phyloP scores from a whole-genome alignment of 2,888 invertebrate genomes.

The Argyresthia goedartella region DNA sequence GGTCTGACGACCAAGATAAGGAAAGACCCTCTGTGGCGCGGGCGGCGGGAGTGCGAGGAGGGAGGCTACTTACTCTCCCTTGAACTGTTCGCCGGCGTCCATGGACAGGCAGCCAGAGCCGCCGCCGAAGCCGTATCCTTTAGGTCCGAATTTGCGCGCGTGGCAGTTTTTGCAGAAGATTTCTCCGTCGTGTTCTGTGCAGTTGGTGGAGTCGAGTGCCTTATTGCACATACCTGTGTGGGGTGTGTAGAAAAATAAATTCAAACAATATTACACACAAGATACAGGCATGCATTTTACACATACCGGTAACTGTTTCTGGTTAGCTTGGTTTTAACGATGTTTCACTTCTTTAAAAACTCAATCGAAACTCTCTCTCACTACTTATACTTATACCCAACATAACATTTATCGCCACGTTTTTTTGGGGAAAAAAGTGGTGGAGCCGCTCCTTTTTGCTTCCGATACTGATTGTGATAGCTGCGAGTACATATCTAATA shows the following conservation, averaged over 20 bases:
- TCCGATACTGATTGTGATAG: too few relatives aligned
- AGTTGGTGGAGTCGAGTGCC: slow-evolving; percentile 98
- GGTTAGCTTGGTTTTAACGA: too few relatives aligned
- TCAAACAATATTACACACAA: too few relatives aligned
- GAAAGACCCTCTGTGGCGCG: slow-evolving; percentile 70
- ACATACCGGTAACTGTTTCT: too few relatives aligned
- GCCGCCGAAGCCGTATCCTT: slow-evolving; percentile 98
- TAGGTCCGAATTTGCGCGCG: slow-evolving; percentile 97
- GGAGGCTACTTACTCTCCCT: slow-evolving; percentile 80
- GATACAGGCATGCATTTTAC: too few relatives aligned
- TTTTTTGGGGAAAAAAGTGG: too few relatives aligned
- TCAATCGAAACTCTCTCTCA: too few relatives aligned
- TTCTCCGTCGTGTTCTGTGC: slow-evolving; percentile 96
- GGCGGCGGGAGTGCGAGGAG: slow-evolving; percentile 57
- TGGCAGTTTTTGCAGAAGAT: slow-evolving; percentile 98
- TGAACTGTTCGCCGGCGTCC: slow-evolving; percentile 94
- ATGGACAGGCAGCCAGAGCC: slow-evolving; percentile 97
- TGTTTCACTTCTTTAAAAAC: too few relatives aligned
- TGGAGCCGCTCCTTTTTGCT: too few relatives aligned
- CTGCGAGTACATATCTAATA: too few relatives aligned
- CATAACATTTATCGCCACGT: too few relatives aligned
- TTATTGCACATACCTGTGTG: slow-evolving; percentile 92
- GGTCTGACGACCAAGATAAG: slow-evolving; percentile 64
- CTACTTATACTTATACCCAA: too few relatives aligned
- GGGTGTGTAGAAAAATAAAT: not conserved